phyloP scores from a whole-genome alignment of 2,113 vertebrate species.

The Thamnaconus septentrionalis region DNA sequence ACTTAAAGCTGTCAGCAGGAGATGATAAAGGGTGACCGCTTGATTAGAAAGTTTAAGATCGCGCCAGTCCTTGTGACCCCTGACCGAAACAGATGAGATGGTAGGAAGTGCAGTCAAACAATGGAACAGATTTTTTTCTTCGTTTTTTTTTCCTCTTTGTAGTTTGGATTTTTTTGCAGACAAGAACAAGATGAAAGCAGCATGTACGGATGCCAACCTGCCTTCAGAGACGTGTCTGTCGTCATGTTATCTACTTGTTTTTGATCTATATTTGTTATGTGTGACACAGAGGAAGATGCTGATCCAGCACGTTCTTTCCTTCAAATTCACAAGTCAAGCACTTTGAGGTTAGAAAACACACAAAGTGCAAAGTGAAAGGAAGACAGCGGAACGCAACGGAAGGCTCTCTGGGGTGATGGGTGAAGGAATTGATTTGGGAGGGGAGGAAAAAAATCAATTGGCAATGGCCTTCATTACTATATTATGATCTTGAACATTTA shows the following conservation, averaged over 20 bases:
- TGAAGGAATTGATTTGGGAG: conserved; percentile 37
- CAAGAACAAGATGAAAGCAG: conserved; percentile 22
- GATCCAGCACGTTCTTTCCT: neutral
- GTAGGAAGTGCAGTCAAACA: conserved; percentile 21
- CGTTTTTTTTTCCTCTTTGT: conserved; percentile 5
- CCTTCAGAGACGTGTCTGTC: conserved; percentile 12
- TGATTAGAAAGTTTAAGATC: conserved; percentile 70
- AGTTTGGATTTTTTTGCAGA: conserved; percentile 28
- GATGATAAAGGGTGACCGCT: conserved; percentile 70
- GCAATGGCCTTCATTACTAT: conserved; percentile 47
- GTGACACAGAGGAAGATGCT: conserved; percentile 10
- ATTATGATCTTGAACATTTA: conserved; percentile 37
- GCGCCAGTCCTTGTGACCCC: conserved; percentile 41
- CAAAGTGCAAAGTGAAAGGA: neutral
- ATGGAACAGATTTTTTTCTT: conserved; percentile 19
- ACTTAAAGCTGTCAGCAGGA: conserved; percentile 67
- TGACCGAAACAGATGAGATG: conserved; percentile 51
- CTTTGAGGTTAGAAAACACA: conserved; percentile 7
- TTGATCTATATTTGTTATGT: conserved; percentile 28
- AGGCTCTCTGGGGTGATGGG: conserved; percentile 25
- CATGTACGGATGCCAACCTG: conserved; percentile 18
- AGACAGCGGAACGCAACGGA: neutral
- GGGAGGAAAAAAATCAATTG: conserved; percentile 37
- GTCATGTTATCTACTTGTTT: conserved; percentile 6
- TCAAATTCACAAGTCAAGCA: conserved; percentile 29